These are phyloP conservation scores for Centropus bengalensis DNA, from an alignment of 2,113 vertebrate genomes.

Conservation along the genomic window DNA sequence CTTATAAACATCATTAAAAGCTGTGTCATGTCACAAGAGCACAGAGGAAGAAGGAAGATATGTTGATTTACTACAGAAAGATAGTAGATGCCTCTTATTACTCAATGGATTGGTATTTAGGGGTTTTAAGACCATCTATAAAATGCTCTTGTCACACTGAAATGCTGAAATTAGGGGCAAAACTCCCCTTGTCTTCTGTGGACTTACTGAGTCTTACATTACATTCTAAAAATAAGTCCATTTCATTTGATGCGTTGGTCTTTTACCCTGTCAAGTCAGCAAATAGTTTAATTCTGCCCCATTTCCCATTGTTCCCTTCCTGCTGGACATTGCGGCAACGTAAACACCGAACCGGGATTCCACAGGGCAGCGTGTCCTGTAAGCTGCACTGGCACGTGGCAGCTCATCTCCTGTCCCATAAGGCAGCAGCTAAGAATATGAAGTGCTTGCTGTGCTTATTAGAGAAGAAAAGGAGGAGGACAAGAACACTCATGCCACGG, in stretches of 20 bases:
- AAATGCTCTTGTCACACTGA: not conserved
- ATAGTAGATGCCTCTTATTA: not conserved
- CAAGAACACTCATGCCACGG: no score
- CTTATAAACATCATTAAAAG: not conserved
- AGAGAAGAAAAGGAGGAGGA: not conserved
- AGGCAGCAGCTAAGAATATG: not conserved
- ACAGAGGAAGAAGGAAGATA: not conserved
- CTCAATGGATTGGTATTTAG: not conserved
- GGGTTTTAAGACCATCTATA: not conserved
- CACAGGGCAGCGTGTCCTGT: not conserved
- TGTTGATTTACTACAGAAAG: not conserved
- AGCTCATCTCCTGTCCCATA: not conserved
- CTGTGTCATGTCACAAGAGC: not conserved
- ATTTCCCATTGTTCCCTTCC: not conserved
- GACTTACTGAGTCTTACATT: not conserved
- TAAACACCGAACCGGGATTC: not conserved
- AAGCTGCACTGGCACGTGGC: rapidly evolving
- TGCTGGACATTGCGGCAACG: rapidly evolving
- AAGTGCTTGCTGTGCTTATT: not conserved
- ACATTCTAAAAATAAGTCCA: not conserved
- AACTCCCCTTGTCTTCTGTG: not conserved
- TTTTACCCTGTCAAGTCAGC: not conserved
- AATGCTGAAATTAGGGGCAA: not conserved
- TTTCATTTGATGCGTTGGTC: not conserved
- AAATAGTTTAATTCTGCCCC: not conserved